Evolutionary conservation across 2,797 vertebrate species (phyloP), one percentile per base, ranked within the genome.

Genomic region (Monodelphis domestica): DNA sequence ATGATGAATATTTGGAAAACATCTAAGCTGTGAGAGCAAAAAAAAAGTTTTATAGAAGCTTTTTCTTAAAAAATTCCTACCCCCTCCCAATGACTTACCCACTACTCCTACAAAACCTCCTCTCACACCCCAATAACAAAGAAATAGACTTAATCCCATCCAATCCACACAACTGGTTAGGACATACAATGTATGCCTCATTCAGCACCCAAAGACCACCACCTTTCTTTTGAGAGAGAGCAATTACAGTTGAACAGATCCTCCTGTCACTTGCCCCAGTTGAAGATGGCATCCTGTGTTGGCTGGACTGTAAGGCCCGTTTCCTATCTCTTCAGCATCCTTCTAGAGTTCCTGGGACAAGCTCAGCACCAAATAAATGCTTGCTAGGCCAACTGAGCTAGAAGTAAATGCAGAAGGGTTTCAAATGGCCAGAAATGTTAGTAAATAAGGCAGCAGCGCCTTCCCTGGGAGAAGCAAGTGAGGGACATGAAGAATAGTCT

Each of bases 361-460:
- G 33, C 38, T 87, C 30, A 89, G 45, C 92, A 70, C 53, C 78
- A 15, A 93, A 51, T 91, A 91, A 93, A 91, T 93, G 50, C 33
- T 89, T 90, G 30, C 70, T 93, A 57, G 26, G 93, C n/a, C 90
- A 91, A 54, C 17, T 88, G 87, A 89, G 45, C 50, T 91, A 38
- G 70, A 84, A 84, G 89, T 93, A 54, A 96, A 91, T 92, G 30
- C 5, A 89, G 91, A 95, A 59, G 29, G 91, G 50, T 95, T 97
- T 93, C 54, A 95, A 92, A 91, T 92, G 90, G 38, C 90, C 91
- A 93, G 93, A 94, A 96, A 90, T 92, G 59, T 91, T 93, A 87
- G 91, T 90, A 94, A 91, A 51, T 56, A 94, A 92, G 93, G 24
- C 91, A 96, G 56, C 56, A 94, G 45, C 33, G 2, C 89, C 56